These are phyloP conservation scores for Cephus spinipes DNA, from an alignment of 2,888 invertebrate genomes.

Conservation along the genomic window DNA sequence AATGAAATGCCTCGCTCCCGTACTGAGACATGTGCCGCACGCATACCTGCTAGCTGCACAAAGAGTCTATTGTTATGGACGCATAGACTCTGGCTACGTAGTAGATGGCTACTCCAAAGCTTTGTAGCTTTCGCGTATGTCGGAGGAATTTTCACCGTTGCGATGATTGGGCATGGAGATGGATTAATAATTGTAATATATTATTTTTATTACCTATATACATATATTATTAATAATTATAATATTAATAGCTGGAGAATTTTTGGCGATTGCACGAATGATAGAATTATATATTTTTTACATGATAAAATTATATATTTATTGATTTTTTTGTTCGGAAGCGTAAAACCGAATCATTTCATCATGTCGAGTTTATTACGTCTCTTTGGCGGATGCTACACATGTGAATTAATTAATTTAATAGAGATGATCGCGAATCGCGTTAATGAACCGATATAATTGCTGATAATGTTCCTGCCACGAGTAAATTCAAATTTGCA, in stretches of 20 bases:
- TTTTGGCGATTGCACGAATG: background rate
- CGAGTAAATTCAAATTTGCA: background rate
- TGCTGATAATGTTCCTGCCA: constrained; percentile 10
- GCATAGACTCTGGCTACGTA: background rate
- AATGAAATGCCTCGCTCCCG: background rate
- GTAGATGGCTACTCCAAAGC: too few species aligned
- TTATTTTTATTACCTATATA: too few species aligned
- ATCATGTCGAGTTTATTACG: background rate
- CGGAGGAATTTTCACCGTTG: background rate
- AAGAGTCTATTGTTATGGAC: background rate
- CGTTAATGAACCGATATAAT: constrained; percentile 36
- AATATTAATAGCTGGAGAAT: background rate
- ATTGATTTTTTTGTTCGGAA: too few species aligned
- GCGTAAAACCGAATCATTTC: background rate
- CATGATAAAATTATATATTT: background rate
- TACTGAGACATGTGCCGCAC: background rate
- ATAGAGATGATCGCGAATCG: constrained; percentile 27
- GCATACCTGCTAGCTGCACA: background rate
- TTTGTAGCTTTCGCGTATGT: background rate
- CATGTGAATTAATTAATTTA: constrained; percentile 22
- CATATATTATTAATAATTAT: background rate
- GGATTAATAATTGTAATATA: background rate
- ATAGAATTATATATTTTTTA: background rate
- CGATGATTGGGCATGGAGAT: background rate
- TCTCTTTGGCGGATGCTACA: background rate